Percentiles rank a stretch among this genome's conserved stretches.
These are phyloP conservation scores for Myathropa florea DNA, from an alignment of 2,888 invertebrate species.

Conservation along the genomic window DNA sequence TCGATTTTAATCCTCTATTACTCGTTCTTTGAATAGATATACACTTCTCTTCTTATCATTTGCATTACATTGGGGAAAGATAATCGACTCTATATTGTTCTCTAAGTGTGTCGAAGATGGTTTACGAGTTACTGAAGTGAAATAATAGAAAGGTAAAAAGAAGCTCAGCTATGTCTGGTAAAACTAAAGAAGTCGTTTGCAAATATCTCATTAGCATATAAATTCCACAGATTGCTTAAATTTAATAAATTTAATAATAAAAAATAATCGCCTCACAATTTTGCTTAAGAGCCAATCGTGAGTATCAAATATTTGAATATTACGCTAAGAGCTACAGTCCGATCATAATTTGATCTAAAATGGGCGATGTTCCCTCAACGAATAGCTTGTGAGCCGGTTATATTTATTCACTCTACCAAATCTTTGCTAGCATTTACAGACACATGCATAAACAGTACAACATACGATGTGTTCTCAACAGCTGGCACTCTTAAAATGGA, in stretches of 20 bases:
- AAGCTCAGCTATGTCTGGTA: no score
- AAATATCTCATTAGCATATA: not conserved
- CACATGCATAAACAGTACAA: not conserved
- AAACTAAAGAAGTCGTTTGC: not conserved
- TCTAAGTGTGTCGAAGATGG: not conserved
- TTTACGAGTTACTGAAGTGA: not conserved
- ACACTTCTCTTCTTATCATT: not conserved
- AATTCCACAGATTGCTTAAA: not conserved
- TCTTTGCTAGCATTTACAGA: not conserved
- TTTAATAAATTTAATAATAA: no score
- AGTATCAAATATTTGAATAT: not conserved
- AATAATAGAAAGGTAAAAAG: not conserved
- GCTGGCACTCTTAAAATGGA: not conserved
- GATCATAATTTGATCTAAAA: not conserved
- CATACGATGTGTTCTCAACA: not conserved
- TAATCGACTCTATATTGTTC: not conserved
- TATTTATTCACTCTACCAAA: not conserved
- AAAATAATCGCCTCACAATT: no score
- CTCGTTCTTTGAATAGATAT: not conserved
- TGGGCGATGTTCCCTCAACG: not conserved
- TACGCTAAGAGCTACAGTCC: not conserved
- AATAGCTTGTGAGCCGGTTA: not conserved
- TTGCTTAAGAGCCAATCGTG: not conserved
- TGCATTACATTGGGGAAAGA: constrained; percentile 1
- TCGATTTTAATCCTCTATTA: not conserved